phyloP scores from a whole-genome alignment of 1,140 invertebrate genomes.

The Drosophila eugracilis region DNA sequence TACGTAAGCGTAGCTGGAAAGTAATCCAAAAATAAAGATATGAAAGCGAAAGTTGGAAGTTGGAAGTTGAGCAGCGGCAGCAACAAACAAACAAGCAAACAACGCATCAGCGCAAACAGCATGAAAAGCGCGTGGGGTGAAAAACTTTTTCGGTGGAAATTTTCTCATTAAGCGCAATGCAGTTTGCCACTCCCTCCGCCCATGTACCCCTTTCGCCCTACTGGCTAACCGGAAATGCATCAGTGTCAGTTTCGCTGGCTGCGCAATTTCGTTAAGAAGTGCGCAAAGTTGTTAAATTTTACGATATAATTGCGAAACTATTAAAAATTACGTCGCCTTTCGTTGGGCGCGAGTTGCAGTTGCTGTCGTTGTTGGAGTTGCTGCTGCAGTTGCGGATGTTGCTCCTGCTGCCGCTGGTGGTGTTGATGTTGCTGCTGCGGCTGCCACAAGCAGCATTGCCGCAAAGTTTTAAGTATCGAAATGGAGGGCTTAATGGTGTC shows the following conservation, averaged over 20 bases:
- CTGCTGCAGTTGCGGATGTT: constrained; percentile 20
- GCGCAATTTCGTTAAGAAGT: constrained; percentile 79
- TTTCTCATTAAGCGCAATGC: constrained; percentile 59
- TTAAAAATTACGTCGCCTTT: constrained; percentile 82
- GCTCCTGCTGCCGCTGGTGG: constrained; percentile 16
- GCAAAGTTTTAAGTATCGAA: constrained; percentile 81
- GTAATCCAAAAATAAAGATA: constrained; percentile 50
- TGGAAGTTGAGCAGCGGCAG: constrained; percentile 34
- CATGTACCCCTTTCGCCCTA: neutral
- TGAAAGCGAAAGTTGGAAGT: constrained; percentile 55
- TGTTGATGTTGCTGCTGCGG: constrained; percentile 17
- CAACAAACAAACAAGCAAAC: constrained; percentile 49
- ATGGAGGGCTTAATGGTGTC: constrained; percentile 78
- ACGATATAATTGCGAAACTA: constrained; percentile 84
- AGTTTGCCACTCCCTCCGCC: constrained; percentile 15
- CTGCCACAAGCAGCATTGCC: constrained; percentile 38
- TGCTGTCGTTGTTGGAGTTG: constrained; percentile 23
- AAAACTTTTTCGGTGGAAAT: constrained; percentile 48
- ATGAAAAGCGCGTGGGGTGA: constrained; percentile 33
- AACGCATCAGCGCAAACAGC: constrained; percentile 53
- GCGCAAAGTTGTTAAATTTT: constrained; percentile 84
- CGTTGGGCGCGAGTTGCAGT: constrained; percentile 42
- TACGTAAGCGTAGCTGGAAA: constrained; percentile 18
- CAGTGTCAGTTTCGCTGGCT: constrained; percentile 71
- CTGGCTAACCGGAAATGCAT: constrained; percentile 75